Percentiles rank a stretch among this genome's conserved stretches.
These are phyloP conservation scores for Arctopsyche grandis DNA, from an alignment of 1,140 invertebrate genomes.

Conservation along the genomic window DNA sequence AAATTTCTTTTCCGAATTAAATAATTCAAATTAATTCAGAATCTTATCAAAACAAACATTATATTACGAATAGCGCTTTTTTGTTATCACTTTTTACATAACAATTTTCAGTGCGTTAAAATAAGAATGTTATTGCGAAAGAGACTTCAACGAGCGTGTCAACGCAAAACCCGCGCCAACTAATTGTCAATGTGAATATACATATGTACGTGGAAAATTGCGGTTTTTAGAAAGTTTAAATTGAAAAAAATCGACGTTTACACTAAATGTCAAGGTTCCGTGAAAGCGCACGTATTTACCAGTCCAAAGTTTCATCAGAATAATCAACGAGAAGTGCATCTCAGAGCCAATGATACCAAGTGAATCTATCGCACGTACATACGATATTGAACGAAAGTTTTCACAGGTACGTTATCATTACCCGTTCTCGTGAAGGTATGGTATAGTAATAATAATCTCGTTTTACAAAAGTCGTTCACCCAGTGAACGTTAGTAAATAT, in stretches of 20 bases:
- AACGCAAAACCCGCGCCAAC: not conserved
- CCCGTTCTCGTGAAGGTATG: not conserved
- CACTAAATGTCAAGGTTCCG: not conserved
- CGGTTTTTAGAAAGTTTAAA: not conserved
- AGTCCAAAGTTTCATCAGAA: too few relatives aligned
- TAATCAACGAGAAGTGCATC: too few relatives aligned
- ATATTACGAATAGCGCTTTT: too few relatives aligned
- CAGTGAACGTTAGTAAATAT: not conserved
- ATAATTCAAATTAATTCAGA: too few relatives aligned
- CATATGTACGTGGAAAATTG: not conserved
- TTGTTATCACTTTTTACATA: too few relatives aligned
- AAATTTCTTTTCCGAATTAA: too few relatives aligned
- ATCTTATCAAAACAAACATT: too few relatives aligned
- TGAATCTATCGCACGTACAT: not conserved
- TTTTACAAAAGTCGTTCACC: constrained; percentile 12
- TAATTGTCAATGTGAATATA: not conserved
- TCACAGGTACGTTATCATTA: not conserved
- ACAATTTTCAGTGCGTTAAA: too few relatives aligned
- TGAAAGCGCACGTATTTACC: too few relatives aligned
- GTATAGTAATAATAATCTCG: not conserved
- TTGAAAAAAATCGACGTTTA: constrained; percentile 3
- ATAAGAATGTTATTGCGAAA: too few relatives aligned
- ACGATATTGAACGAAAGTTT: constrained; percentile 1
- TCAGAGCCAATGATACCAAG: too few relatives aligned
- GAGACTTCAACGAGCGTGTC: not conserved